Conservation (phyloP, 2,113 vertebrate genomes). For the Pipra filicauda region DNA sequence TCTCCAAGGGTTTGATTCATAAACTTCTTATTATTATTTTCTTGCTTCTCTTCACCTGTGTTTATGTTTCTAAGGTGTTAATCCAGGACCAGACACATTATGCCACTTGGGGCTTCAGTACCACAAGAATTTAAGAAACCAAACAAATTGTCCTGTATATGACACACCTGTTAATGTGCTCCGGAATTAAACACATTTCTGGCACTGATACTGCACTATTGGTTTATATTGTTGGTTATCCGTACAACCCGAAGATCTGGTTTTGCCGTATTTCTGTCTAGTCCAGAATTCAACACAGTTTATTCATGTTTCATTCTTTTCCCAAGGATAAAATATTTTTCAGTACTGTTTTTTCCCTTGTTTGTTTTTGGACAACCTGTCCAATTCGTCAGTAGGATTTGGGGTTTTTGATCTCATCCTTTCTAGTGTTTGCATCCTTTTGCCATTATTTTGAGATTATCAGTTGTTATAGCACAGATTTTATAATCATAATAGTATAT, state of each 20-base stretch:
- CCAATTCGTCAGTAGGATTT: neutral
- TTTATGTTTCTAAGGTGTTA: neutral
- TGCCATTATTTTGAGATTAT: neutral
- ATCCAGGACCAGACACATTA: neutral
- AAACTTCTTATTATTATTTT: neutral
- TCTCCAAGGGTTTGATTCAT: neutral
- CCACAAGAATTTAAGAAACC: neutral
- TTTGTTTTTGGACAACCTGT: neutral
- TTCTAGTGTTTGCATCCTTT: neutral
- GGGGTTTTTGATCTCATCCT: neutral
- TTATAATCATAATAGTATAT: neutral
- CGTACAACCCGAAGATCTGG: neutral
- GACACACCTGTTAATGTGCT: neutral
- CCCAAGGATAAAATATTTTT: neutral
- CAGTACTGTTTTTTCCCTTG: neutral
- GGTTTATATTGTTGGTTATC: neutral
- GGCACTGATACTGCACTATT: neutral
- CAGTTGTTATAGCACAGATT: neutral
- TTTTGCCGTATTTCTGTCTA: neutral
- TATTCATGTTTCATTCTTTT: neutral
- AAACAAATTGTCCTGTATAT: neutral
- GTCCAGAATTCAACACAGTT: neutral
- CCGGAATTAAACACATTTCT: neutral
- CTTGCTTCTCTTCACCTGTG: neutral
- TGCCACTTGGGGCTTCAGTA: neutral